Conservation (phyloP, 92 coral and sea anemone genomes). For the Palythoa heliodiscus region DNA sequence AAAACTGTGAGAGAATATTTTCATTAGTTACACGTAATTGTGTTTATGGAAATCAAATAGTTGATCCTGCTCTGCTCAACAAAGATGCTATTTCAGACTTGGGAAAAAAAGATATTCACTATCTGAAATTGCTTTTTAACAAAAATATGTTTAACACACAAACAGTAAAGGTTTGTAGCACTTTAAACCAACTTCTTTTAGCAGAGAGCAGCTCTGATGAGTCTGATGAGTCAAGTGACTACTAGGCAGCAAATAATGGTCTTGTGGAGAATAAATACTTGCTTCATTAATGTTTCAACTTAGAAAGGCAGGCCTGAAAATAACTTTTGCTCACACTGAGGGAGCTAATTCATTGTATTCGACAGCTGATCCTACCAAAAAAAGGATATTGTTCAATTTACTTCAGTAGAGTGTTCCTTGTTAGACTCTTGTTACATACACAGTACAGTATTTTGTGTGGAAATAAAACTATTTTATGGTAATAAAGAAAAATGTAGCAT, state of each 20-base stretch:
- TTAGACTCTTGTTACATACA: background rate
- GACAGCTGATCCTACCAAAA: slow-evolving; percentile 34
- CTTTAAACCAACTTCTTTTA: slow-evolving; percentile 38
- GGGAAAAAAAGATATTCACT: slow-evolving; percentile 14
- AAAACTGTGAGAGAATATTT: slow-evolving; percentile 53
- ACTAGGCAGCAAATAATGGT: slow-evolving; percentile 22
- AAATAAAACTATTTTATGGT: slow-evolving; percentile 25
- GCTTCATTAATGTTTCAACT: slow-evolving; percentile 30
- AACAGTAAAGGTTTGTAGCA: slow-evolving; percentile 33
- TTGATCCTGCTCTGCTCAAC: slow-evolving; percentile 15
- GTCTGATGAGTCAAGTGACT: slow-evolving; percentile 44
- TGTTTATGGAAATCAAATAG: slow-evolving; percentile 40
- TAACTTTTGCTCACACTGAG: slow-evolving; percentile 5
- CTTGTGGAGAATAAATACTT: slow-evolving; percentile 12
- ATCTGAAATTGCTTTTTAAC: slow-evolving; percentile 28
- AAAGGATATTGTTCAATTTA: slow-evolving; percentile 5
- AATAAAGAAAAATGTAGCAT: slow-evolving; percentile 38
- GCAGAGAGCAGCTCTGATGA: slow-evolving; percentile 48
- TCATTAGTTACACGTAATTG: slow-evolving; percentile 30
- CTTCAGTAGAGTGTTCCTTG: slow-evolving; percentile 24
- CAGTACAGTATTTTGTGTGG: slow-evolving; percentile 25
- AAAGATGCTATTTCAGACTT: slow-evolving; percentile 32
- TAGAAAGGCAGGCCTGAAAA: slow-evolving; percentile 8
- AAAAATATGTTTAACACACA: slow-evolving; percentile 45
- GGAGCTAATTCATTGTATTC: slow-evolving; percentile 30